Base-by-base conservation (phyloP, 2,888 invertebrate genomes). In the Synanthedon andrenaeformis region DNA sequence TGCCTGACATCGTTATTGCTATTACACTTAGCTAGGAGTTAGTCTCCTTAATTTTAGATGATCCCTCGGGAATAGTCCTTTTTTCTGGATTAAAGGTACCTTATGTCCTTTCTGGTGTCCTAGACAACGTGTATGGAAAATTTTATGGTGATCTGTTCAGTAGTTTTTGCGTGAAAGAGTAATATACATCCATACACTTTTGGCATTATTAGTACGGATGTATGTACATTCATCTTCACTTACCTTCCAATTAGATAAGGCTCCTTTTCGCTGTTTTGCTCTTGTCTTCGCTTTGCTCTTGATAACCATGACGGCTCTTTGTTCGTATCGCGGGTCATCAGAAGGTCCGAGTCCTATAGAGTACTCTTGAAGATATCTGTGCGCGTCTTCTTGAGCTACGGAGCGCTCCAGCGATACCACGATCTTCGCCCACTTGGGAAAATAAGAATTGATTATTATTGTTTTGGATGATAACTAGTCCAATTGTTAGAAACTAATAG, bases 211-310 rank as follows among this genome's bases (percentile, higher is more conserved):
- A n/a, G n/a, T n/a, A n/a, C n/a, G n/a, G n/a, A n/a, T n/a, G n/a
- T n/a, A n/a, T n/a, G n/a, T 17, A 17, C 17, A 17, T 17, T 17
- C 2, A 23, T 23, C 23, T 23, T 23, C 23, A n/a, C 45, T 13
- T 55, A 96, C 98, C 93, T 98, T 99, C 99, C 99, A 99, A 76
- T 99, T 98, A 53, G 93, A 89, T 2, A 98, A 92, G 3, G 99
- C 99, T 1, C 97, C 97, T 76, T 98, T 99, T 58, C 98, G 89
- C 82, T 98, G 98, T 69, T 95, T 95, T 1, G 99, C 99, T 59
- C 96, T 90, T 0, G 99, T 99, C 82, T 98, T 99, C 60, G 93
- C 95, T 71, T 98, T 97, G 62, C 95, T 95, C 85, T 99, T 99
- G 76, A 99, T 99, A 54, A 99, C 97, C 94, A 99, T 96, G 3